Evolutionary conservation across 1,140 invertebrate genomes (phyloP), one percentile per base, ranked within the genome.

Genomic region (Trialeurodes vaporariorum): DNA sequence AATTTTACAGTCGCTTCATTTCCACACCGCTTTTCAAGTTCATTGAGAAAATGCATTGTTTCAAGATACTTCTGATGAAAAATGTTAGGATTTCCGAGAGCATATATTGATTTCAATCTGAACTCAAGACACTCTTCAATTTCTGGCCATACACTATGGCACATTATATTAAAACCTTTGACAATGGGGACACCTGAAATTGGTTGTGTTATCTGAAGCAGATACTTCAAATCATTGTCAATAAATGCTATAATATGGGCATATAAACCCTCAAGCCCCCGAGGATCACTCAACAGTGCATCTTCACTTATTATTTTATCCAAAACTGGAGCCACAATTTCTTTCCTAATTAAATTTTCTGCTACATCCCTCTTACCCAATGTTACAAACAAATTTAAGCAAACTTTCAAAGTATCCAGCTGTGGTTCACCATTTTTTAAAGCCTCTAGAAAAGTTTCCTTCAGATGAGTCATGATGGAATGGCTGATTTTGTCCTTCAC

Each of bases 131-230:
- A 84, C 72, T 85, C 83, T 75, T 89, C 86, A 24, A 96, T 82
- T 80, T 95, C 92, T 27, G 87, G 84, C 92, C 93, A 96, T 76
- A 92, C 92, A 77, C 91, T 89, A 77, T 93, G 90, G 0, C 93
- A 84, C 63, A 95, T 77, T 77, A 96, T 94, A 76, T 93, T 90
- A 77, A 90, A 94, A 21, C 87, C 89, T 71, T 85, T 83, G 68
- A 70, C 40, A 60, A 61, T 67, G 17, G 67, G 66, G 63, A 64
- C 67, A 66, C 67, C 67, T 34, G 70, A 66, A 59, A 61, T 64
- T n/a, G 26, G 13, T 27, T 69, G 21, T 64, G 61, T 68, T 60
- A 71, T 58, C 27, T 69, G 61, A 23, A 63, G 58, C 34, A 72
- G 21, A 63, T 59, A 64, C 68, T 73, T 74, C 70, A 73, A 71